Conservation (phyloP, 2,797 vertebrate genomes). For the Mallotus villosus region DNA sequence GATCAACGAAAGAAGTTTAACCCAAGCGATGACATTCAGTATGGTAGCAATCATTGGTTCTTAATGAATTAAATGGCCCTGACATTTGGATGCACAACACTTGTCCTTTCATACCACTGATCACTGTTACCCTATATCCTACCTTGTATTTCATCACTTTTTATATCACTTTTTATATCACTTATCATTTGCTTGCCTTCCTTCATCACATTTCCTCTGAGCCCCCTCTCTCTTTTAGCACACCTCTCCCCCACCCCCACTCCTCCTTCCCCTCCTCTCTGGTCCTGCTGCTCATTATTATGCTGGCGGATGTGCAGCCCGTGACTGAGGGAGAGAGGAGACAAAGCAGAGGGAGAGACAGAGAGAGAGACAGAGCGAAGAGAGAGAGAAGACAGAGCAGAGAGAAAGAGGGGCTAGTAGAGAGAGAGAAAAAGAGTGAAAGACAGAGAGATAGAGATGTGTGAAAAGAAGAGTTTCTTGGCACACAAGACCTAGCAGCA, state of each 20-base stretch:
- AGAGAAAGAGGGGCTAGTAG: background rate
- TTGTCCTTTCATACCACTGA: conserved; percentile 64
- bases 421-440: conserved; percentile 3
- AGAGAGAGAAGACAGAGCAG: background rate
- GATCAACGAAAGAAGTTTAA: conserved; percentile 54
- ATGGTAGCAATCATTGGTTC: conserved; percentile 59
- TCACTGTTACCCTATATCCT: conserved; percentile 41
- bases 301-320: conserved; percentile 56
- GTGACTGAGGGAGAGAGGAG: background rate
- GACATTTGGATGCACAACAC: conserved; percentile 67
- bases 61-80: conserved; percentile 74
- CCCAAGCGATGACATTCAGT: conserved; percentile 70
- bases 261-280: background rate
- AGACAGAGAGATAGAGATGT: background rate
- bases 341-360: conserved; percentile 1
- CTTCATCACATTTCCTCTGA: background rate
- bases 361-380: background rate
- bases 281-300: conserved; percentile 64
- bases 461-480: conserved; percentile 6
- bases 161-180: background rate
- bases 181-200: conserved; percentile 5
- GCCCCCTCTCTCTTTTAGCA: background rate
- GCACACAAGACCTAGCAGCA: conserved; percentile 52
- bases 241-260: too few relatives aligned
- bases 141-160: background rate